Conservation (phyloP, 2,888 invertebrate species). For the Liodrosophila aerea region DNA sequence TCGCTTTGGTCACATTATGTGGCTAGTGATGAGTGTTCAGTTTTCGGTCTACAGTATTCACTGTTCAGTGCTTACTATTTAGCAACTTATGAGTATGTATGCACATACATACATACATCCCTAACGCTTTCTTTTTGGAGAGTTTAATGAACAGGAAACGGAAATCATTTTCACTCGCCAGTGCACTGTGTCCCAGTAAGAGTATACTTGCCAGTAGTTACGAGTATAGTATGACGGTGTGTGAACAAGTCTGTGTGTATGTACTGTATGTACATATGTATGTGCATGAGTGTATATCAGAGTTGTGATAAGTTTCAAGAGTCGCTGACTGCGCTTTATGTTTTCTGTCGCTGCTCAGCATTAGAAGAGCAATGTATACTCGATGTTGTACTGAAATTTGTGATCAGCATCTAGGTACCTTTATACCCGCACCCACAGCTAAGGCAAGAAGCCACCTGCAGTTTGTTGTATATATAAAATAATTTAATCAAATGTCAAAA, state of each 20-base stretch:
- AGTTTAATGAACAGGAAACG: conserved; percentile 72
- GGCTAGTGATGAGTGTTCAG: conserved; percentile 35
- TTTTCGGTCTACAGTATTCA: conserved; percentile 22
- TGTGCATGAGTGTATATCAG: neutral
- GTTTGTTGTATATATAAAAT: too few species aligned
- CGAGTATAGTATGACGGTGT: conserved; percentile 4
- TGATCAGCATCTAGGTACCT: conserved; percentile 15
- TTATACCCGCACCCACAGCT: too few species aligned
- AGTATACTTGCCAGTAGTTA: too few species aligned
- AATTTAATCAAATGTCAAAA: too few species aligned
- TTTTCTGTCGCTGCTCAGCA: conserved; percentile 19
- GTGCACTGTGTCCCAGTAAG: conserved; percentile 2
- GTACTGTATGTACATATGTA: conserved; percentile 3
- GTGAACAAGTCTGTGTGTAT: conserved; percentile 4
- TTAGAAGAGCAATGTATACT: conserved; percentile 18
- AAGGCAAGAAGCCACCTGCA: too few species aligned
- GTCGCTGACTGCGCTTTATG: conserved; percentile 1
- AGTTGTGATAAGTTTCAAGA: conserved; percentile 3
- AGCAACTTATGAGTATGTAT: conserved; percentile 20
- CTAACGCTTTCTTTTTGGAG: conserved; percentile 64
- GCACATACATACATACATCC: conserved; percentile 10
- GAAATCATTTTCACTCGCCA: conserved; percentile 61
- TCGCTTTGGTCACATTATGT: conserved; percentile 19
- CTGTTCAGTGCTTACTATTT: conserved; percentile 18
- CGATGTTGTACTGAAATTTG: conserved; percentile 24